Conservation (phyloP, 1,140 invertebrate species). For the Nilaparvata lugens region DNA sequence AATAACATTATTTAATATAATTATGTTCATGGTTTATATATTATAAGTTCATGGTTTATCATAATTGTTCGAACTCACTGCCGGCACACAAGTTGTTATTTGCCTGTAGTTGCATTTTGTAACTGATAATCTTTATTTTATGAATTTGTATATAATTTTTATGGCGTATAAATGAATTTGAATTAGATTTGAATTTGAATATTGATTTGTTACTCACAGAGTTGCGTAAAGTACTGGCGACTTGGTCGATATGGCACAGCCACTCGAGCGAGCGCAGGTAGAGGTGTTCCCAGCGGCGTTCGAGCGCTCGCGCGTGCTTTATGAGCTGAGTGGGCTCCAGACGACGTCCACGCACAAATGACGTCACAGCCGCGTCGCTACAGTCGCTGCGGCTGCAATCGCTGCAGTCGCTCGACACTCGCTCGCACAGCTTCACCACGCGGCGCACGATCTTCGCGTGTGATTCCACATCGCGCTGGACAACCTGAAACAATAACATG, state of each 20-base stretch:
- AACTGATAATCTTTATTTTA: no score
- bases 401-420: constrained; percentile 28
- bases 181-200: no score
- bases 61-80: no score
- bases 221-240: not conserved
- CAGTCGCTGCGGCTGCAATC: no score
- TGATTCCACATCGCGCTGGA: constrained; percentile 75
- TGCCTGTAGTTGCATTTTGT: no score
- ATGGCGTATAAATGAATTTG: no score
- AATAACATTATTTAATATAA: no score
- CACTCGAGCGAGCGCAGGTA: constrained; percentile 82
- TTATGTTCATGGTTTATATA: no score
- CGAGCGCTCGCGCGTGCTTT: constrained; percentile 47
- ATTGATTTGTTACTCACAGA: not conserved
- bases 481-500: constrained; percentile 52
- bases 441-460: constrained; percentile 72
- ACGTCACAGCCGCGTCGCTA: not conserved
- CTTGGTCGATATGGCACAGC: constrained; percentile 69
- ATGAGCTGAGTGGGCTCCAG: constrained; percentile 15
- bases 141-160: no score
- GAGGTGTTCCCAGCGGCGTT: constrained; percentile 77
- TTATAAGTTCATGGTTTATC: no score
- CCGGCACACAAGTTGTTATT: no score
- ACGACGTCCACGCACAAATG: constrained; percentile 10
- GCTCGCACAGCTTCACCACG: constrained; percentile 57